These are phyloP conservation scores for Parus major DNA, from an alignment of 2,113 vertebrate genomes.

Conservation along the genomic window DNA sequence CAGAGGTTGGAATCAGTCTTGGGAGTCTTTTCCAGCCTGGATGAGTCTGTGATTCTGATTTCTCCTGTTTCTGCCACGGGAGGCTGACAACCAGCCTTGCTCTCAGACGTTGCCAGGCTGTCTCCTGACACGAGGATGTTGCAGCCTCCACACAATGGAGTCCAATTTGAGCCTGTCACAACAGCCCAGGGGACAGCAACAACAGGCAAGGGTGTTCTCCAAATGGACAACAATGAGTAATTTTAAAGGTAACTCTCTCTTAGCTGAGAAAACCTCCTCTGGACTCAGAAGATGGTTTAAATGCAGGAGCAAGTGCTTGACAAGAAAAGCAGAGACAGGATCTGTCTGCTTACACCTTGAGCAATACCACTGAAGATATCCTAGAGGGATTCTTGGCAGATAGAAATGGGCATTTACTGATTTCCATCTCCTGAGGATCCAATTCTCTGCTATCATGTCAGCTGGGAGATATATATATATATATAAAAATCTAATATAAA, in stretches of 20 bases:
- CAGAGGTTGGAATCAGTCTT: rapidly evolving
- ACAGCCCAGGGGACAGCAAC: neutral
- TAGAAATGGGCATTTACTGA: neutral
- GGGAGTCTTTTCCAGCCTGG: neutral
- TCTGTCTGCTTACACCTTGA: neutral
- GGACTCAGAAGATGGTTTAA: neutral
- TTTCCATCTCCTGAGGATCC: neutral
- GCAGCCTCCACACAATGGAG: neutral
- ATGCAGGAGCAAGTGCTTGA: neutral
- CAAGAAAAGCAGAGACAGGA: neutral
- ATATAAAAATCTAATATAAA: neutral
- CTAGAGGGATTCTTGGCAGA: neutral
- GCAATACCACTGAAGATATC: neutral
- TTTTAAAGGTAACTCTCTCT: neutral
- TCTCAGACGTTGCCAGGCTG: neutral
- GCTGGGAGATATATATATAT: neutral
- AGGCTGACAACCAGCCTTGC: neutral
- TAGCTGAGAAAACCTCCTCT: neutral
- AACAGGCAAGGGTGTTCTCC: no score
- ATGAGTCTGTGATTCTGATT: neutral
- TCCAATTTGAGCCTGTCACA: neutral
- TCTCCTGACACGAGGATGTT: neutral
- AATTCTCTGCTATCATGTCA: neutral
- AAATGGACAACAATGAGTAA: neutral
- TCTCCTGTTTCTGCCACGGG: neutral